Base-by-base conservation (phyloP, 2,797 vertebrate genomes). In the Sandelia bainsii region DNA sequence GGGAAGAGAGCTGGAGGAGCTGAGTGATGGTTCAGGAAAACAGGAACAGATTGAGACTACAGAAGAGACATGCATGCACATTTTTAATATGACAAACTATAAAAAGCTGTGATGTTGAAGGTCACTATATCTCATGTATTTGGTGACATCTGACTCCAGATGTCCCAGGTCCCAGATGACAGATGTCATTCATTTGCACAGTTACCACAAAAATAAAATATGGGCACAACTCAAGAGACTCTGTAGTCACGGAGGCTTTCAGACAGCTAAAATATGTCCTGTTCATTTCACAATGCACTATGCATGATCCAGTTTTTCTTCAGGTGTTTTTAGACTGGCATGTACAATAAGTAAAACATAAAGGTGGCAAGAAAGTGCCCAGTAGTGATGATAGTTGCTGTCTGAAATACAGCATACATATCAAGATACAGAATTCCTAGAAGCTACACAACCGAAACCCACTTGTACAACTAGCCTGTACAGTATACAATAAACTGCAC, bases 111-210 rank as follows among this genome's bases (percentile, higher is more conserved):
- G 0, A 37, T 52, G 77, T 22, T 65, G 34, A 81, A 82, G 79
- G 78, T 84, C 75, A 66, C 46, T 32, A 14, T 77, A 42, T 52
- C 67, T 75, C 23, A 53, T n/a, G 6, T 2, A 66, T 76, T 70
- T 49, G 25, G 39, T 68, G 68, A 32, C 29, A 32, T 72, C 84
- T 79, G 69, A 45, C 64, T 69, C 63, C 80, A 88, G 82, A 87
- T 88, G 77, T 57, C 23, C 59, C 52, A 39, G 44, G 77, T 57
- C 27, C 59, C 52, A 39, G 40, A 40, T 69, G 82, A 80, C 75
- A 81, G 66, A 80, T 81, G 69, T 72, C 70, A 70, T 77, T 84
- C 62, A 72, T 71, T 82, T 73, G 23, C 57, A 70, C 72, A 63
- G 57, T 69, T 62, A 84, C 16, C 49, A 70, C 62, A 65, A 64